A percentile compares a stretch with the other conserved stretches of the same genome.
Evolutionary conservation across 2,113 vertebrate species (phyloP).

Genomic region (Corythornis cristatus): DNA sequence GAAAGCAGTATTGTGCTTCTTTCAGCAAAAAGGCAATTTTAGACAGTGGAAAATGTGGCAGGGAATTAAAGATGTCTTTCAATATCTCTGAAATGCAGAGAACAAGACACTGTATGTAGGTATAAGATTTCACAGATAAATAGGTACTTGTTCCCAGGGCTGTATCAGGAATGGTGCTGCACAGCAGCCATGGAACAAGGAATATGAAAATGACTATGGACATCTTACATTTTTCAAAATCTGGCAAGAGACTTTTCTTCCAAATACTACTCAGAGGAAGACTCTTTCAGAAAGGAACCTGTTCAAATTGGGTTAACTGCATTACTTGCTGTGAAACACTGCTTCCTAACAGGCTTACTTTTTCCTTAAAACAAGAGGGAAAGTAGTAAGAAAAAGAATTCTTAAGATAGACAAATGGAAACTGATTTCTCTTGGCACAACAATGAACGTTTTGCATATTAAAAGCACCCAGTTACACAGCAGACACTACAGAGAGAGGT

Average conservation of each 20-base stretch:
- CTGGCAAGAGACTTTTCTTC: neutral
- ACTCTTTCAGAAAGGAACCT: neutral
- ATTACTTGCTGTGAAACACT: neutral
- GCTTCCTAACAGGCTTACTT: neutral
- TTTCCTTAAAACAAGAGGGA: neutral
- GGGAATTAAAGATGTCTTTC: slow-evolving; percentile 16
- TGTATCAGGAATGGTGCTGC: neutral
- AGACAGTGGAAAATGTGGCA: neutral
- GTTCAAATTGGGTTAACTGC: neutral
- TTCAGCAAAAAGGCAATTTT: neutral
- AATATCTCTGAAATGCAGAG: neutral
- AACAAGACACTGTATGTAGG: neutral
- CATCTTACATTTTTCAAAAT: neutral
- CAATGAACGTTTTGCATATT: neutral
- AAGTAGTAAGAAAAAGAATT: neutral
- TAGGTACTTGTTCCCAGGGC: neutral
- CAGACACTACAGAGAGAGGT: neutral
- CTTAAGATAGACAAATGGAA: neutral
- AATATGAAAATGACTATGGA: neutral
- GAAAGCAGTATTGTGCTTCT: neutral
- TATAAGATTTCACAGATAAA: neutral
- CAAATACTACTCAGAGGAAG: neutral
- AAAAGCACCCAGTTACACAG: neutral
- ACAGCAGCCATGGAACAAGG: neutral
- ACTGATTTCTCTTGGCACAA: neutral